Evolutionary conservation across 2,888 invertebrate species (phyloP).

Genomic region (Mesorhabditis spiculigera): DNA sequence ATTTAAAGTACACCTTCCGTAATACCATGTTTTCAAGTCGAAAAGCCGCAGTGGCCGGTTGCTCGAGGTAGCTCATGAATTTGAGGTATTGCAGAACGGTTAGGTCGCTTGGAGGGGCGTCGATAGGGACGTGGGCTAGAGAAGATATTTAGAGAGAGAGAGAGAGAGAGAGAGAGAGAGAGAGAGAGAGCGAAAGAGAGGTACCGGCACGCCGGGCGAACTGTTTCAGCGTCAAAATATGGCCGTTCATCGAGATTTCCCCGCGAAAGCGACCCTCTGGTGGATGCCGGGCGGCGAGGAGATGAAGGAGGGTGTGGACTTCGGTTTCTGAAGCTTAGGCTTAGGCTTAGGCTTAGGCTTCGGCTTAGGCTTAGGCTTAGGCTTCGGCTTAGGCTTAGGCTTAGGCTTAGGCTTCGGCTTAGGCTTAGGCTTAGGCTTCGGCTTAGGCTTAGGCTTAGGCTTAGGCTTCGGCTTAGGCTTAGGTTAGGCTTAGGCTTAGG

Average conservation of each 20-base stretch:
- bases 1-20: constrained; percentile 48
- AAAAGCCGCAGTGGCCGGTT: constrained; percentile 35
- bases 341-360: neutral
- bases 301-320: constrained; percentile 79
- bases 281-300: constrained; percentile 74
- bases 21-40: constrained; percentile 26
- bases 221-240: constrained; percentile 70
- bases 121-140: constrained; percentile 71
- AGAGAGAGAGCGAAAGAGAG: too few relatives aligned
- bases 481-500: constrained; percentile 47
- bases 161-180: too few relatives aligned
- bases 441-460: neutral
- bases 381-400: neutral
- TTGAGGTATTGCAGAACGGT: constrained; percentile 83
- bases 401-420: neutral
- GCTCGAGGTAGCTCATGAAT: constrained; percentile 66
- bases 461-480: neutral
- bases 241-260: constrained; percentile 81
- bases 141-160: too few relatives aligned
- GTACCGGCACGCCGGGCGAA: constrained; percentile 70
- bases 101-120: constrained; percentile 78
- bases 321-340: constrained; percentile 68
- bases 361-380: neutral
- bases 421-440: constrained; percentile 29
- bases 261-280: constrained; percentile 68